Conservation (phyloP, 2,113 vertebrate species). For the Phylloscopus trochiloides region DNA sequence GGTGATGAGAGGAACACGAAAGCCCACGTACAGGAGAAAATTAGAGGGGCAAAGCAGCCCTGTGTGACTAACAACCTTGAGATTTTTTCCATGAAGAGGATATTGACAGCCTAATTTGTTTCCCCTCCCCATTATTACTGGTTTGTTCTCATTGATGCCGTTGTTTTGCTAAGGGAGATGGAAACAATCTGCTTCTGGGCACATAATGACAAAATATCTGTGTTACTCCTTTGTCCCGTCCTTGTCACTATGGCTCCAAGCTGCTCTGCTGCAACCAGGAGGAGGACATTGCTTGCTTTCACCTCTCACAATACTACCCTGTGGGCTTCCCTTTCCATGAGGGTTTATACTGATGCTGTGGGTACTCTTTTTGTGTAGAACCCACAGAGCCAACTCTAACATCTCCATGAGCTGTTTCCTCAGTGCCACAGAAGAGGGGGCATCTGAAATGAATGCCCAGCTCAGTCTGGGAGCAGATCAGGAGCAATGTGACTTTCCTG, state of each 20-base stretch:
- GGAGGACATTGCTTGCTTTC: not conserved
- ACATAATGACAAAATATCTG: not conserved
- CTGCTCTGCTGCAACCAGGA: not conserved
- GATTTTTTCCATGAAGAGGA: not conserved
- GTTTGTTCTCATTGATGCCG: not conserved
- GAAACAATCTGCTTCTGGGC: not conserved
- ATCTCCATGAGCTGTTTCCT: not conserved
- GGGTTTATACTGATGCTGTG: not conserved
- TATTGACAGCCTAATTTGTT: conserved; percentile 34
- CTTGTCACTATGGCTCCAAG: not conserved
- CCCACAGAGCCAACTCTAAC: not conserved
- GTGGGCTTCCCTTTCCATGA: not conserved
- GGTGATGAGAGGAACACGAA: not conserved
- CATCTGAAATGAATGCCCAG: not conserved
- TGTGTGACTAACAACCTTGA: conserved; percentile 35
- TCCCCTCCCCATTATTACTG: not conserved
- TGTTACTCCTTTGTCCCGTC: not conserved
- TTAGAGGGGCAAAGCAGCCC: not conserved
- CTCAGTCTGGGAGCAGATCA: not conserved
- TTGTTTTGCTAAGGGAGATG: not conserved
- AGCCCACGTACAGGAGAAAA: conserved; percentile 4
- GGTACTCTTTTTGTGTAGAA: not conserved
- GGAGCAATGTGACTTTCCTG: not conserved
- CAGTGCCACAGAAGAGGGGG: not conserved
- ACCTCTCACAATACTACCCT: not conserved